A percentile compares a stretch with the other conserved stretches of the same genome.
These are phyloP conservation scores for Pangasius macronema DNA, from an alignment of 2,797 vertebrate genomes.

Conservation along the genomic window DNA sequence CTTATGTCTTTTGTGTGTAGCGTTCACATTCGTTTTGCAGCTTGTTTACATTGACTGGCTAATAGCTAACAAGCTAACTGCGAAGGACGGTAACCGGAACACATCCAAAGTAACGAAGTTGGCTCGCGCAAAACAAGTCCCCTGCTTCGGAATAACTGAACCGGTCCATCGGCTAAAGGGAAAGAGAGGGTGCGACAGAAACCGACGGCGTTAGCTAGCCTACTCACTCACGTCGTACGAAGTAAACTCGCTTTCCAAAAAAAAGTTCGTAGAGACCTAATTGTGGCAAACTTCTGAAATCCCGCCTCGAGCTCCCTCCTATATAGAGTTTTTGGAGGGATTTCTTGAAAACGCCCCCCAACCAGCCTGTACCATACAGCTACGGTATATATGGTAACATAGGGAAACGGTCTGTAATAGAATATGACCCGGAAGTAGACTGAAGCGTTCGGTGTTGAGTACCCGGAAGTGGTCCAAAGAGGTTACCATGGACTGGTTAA, in stretches of 20 bases:
- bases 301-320: not conserved
- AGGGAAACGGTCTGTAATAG: slow-evolving; percentile 64
- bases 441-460: not conserved
- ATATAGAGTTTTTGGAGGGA: slow-evolving; percentile 46
- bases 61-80: slow-evolving; percentile 26
- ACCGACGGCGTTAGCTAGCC: not conserved
- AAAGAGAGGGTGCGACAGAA: not conserved
- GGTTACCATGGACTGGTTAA: slow-evolving; percentile 27
- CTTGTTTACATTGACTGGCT: slow-evolving; percentile 23
- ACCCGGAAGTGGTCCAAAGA: slow-evolving; percentile 43
- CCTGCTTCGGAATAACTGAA: slow-evolving; percentile 50
- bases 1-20: not conserved
- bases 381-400: not conserved
- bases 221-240: too few relatives aligned
- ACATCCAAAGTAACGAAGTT: slow-evolving; percentile 43
- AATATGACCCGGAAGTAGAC: slow-evolving; percentile 72
- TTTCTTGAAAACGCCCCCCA: slow-evolving; percentile 55
- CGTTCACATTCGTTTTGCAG: slow-evolving; percentile 13
- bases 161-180: slow-evolving; percentile 26
- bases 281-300: not conserved
- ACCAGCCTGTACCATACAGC: slow-evolving; percentile 8
- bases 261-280: not conserved
- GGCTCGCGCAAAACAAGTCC: slow-evolving; percentile 23
- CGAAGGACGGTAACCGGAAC: slow-evolving; percentile 29
- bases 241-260: not conserved